Evolutionary conservation across 2,888 invertebrate genomes (phyloP), one percentile per base, ranked within the genome.

Genomic region (Xanthorhoe designata): DNA sequence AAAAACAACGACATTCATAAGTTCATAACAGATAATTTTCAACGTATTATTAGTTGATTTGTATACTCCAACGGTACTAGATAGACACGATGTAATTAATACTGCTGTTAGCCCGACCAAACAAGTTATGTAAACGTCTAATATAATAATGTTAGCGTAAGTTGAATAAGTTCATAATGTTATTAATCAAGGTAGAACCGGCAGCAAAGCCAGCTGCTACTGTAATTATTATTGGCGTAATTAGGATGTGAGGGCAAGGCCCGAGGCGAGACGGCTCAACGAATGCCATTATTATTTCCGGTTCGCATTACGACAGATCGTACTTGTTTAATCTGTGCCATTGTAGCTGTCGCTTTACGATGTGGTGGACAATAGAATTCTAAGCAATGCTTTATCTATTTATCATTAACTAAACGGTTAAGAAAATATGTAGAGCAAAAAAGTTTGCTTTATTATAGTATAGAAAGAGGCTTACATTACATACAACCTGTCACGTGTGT

Each of bases 191-290:
- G 85, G 80, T 82, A 83, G 82, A 80, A 81, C 79, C 56, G n/a
- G n/a, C n/a, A 72, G 75, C 78, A 75, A 79, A 81, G 78, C 78
- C 80, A 86, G 88, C 90, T 89, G 89, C 84, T 82, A 81, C 85
- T 88, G 87, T 90, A 91, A 92, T 92, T 90, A 92, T 91, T 90
- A 91, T 89, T 88, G 89, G 88, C 89, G 88, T 91, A 92, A 92
- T 92, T 91, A 92, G 92, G 91, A 91, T 91, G 91, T 88, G 91
- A 85, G 86, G 81, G 83, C 82, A 85, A 61, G 81, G 86, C 89
- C 89, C 84, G 88, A 85, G 89, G 90, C 89, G 90, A 82, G 87
- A 81, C 85, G 78, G 78, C 76, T 79, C 80, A 88, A 88, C 90
- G 88, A 90, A 91, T 84, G 86, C 91, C 87, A 89, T 91, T 90